Evolutionary conservation across 2,113 vertebrate genomes (phyloP), one percentile per base, ranked within the genome.

Genomic region (Sakesphorus luctuosus): DNA sequence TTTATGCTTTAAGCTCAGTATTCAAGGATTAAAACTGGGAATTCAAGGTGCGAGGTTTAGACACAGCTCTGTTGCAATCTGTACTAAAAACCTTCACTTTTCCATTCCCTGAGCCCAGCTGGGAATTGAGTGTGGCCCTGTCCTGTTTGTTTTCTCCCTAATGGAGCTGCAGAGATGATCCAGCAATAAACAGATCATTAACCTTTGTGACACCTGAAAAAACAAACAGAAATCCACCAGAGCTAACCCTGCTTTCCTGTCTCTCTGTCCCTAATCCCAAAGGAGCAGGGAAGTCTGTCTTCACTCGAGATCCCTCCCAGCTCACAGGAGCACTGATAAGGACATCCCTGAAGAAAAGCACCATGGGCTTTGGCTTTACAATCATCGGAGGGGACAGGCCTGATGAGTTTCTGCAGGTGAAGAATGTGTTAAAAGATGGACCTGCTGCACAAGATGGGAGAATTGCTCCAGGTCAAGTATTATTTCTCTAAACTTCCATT

Each of bases 361-460:
- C 98, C 2, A 99, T 99, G 98, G 99, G 99, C 7, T 99, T 99
- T 89, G 99, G 99, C 47, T 99, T 99, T 90, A 99, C 99, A 59
- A 99, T 99, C 84, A 99, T 99, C 7, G 99, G 99, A n/a, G 99
- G 99, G 72, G 99, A 99, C 94, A 98, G 99, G 50, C 99, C 99
- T 8, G 99, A 99, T 44, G 99, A 99, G 96, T 99, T 99, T 96
- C 98, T 99, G 6, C 99, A 99, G 95, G 99, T 99, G 95, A 99
- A 99, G 96, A 99, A 99, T 15, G 99, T 99, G 47, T 97, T 99
- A 38, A 98, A 98, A 62, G 99, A 99, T 4, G 99, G 99, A 33
- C 99, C 99, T 0, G 99, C 99, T 9, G 99, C 99, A 4, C 99
- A 99, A 8, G 99, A 99, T 91, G 99, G 99, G 87, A 99, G 99